A percentile compares a stretch with the other conserved stretches of the same genome.
Evolutionary conservation across 2,113 vertebrate genomes (phyloP).

Genomic region (Gallinago undulata): DNA sequence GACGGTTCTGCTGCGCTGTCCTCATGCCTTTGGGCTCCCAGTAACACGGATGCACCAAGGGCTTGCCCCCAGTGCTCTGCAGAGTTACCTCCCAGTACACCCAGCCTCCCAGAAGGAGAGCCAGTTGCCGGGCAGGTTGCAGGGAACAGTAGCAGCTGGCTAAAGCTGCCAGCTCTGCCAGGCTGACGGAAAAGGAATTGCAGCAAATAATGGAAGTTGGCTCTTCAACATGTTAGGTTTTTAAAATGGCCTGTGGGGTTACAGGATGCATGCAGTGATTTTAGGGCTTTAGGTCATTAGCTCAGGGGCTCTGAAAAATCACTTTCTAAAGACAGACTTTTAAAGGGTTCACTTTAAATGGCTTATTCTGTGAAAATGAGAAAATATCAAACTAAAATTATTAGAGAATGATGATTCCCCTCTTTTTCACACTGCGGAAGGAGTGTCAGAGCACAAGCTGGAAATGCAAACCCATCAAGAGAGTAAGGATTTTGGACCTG

Average conservation of each 20-base stretch:
- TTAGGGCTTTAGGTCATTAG: not conserved
- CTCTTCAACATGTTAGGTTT: not conserved
- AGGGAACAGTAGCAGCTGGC: not conserved
- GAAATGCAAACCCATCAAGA: not conserved
- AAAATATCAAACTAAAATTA: not conserved
- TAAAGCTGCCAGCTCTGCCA: not conserved
- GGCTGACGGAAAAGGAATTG: not conserved
- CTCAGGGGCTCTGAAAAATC: not conserved
- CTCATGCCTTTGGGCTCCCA: not conserved
- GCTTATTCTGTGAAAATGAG: not conserved
- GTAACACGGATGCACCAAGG: not conserved
- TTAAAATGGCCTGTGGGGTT: not conserved
- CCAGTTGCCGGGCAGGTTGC: not conserved
- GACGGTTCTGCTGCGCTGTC: not conserved
- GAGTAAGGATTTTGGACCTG: not conserved
- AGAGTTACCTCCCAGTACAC: not conserved
- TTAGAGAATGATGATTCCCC: not conserved
- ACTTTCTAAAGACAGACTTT: not conserved
- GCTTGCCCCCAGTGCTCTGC: not conserved
- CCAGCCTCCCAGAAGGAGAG: not conserved
- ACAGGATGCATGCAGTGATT: not conserved
- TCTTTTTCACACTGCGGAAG: not conserved
- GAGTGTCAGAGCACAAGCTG: not conserved
- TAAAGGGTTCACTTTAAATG: not conserved
- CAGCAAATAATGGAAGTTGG: not conserved